Evolutionary conservation across 1,140 invertebrate genomes (phyloP), one percentile per base, ranked within the genome.

Genomic region (Sweltsa coloradensis): DNA sequence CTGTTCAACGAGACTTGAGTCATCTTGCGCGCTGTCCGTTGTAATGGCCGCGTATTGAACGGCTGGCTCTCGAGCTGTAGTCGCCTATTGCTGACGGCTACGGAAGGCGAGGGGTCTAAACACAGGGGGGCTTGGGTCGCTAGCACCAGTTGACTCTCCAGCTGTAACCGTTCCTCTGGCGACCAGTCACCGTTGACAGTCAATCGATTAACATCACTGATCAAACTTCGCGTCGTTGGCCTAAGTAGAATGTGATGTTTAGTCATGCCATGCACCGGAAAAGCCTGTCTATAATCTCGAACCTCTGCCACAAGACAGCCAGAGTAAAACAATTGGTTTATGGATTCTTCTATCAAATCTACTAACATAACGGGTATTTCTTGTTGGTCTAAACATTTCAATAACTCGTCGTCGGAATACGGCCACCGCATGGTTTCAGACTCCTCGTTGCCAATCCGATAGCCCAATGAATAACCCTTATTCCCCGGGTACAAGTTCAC

Each of bases 301-400:
- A 96, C 76, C 75, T 95, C 87, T 51, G 82, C 83, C 58, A 95
- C 85, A 37, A 95, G 84, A 69, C 89, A 93, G 23, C 90, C 90
- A 53, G 80, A 85, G 60, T 94, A 91, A 68, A 91, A 95, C 18
- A 94, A 72, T 62, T 81, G 79, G 18, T 81, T 79, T 54, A 85
- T 79, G 55, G 81, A 78, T 45, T 78, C 73, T 60, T 89, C 87
- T 36, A 94, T 64, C 45, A 92, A 66, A 63, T 94, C 89, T 50
- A 89, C 71, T 24, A 95, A 68, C 55, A 85, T 77, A 45, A 89
- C 81, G 41, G 90, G 90, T 57, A 96, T 68, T 66, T 92, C 79
- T 59, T 88, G 83, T 66, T 83, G 84, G 61, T 89, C 85, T 52
- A 89, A 82, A 59, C 79, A 87, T 53, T 77, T 76, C 41, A 88